phyloP scores from a whole-genome alignment of 2,888 invertebrate genomes.

The Aethes cnicana region DNA sequence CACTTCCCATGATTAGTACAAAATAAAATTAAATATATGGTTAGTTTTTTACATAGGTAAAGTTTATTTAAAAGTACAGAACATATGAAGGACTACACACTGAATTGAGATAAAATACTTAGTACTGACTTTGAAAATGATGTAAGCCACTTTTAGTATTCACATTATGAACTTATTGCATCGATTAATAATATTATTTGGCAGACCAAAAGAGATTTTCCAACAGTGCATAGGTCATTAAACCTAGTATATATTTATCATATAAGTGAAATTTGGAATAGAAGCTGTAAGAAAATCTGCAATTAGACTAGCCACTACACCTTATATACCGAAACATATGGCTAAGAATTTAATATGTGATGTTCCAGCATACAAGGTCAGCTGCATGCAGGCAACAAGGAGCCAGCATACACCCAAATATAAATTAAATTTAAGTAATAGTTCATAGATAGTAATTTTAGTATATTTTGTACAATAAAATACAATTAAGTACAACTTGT shows the following conservation, averaged over 20 bases:
- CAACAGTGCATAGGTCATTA: slow-evolving; percentile 80
- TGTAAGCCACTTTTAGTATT: slow-evolving; percentile 82
- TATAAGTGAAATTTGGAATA: slow-evolving; percentile 80
- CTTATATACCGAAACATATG: slow-evolving; percentile 81
- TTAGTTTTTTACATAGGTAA: slow-evolving; percentile 82
- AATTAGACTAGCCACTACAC: slow-evolving; percentile 80
- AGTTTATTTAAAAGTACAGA: slow-evolving; percentile 82
- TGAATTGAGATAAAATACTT: slow-evolving; percentile 82
- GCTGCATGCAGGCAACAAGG: slow-evolving; percentile 78
- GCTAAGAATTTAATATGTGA: slow-evolving; percentile 77
- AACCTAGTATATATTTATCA: slow-evolving; percentile 65
- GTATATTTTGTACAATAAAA: slow-evolving; percentile 88
- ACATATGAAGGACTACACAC: slow-evolving; percentile 82
- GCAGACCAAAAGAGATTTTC: slow-evolving; percentile 83
- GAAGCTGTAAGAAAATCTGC: slow-evolving; percentile 83
- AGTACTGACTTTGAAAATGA: slow-evolving; percentile 78
- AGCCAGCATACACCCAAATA: slow-evolving; percentile 81
- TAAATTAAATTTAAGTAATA: slow-evolving; percentile 77
- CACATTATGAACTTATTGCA: slow-evolving; percentile 81
- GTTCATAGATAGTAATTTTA: slow-evolving; percentile 82
- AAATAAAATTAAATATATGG: slow-evolving; percentile 83
- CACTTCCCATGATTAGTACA: slow-evolving; percentile 83
- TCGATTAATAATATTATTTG: slow-evolving; percentile 77
- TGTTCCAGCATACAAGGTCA: slow-evolving; percentile 81
- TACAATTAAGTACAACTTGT: slow-evolving; percentile 87